Conservation (phyloP, 1,140 invertebrate genomes). For the Drosophila watanabei region DNA sequence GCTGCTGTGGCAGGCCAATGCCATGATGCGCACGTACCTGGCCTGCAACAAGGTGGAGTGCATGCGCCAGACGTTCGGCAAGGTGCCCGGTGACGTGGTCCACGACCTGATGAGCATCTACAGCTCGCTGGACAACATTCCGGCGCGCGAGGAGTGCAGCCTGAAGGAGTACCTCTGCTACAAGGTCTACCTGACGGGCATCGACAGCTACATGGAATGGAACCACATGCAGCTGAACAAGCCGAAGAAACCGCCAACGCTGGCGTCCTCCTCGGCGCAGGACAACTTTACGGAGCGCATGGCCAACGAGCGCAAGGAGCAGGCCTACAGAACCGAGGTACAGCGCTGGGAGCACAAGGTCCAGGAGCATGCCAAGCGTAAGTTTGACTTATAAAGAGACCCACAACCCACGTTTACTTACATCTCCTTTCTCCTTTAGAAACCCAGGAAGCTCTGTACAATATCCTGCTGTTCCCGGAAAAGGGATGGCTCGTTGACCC, state of each 20-base stretch:
- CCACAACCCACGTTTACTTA: too few species aligned
- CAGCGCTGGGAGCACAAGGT: slow-evolving; percentile 92
- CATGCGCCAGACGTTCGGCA: slow-evolving; percentile 89
- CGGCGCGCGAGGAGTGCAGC: slow-evolving; percentile 87
- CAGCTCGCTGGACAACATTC: slow-evolving; percentile 87
- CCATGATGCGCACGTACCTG: slow-evolving; percentile 94
- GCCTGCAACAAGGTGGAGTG: slow-evolving; percentile 89
- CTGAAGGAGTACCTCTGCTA: slow-evolving; percentile 92
- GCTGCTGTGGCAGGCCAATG: slow-evolving; percentile 94
- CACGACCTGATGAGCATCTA: slow-evolving; percentile 87
- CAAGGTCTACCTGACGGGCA: slow-evolving; percentile 92
- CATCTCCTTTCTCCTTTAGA: slow-evolving; percentile 84
- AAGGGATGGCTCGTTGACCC: slow-evolving; percentile 95
- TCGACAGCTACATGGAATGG: slow-evolving; percentile 96
- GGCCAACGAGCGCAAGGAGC: slow-evolving; percentile 92
- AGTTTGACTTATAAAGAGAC: not conserved
- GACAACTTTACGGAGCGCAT: slow-evolving; percentile 94
- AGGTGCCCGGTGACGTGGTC: slow-evolving; percentile 89
- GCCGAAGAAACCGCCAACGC: slow-evolving; percentile 88
- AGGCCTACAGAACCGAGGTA: slow-evolving; percentile 91
- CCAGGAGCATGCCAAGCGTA: slow-evolving; percentile 88
- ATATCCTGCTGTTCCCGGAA: slow-evolving; percentile 95
- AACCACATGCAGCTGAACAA: slow-evolving; percentile 93
- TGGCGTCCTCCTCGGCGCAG: slow-evolving; percentile 50
- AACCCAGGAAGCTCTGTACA: slow-evolving; percentile 93